Evolutionary conservation across 2,113 vertebrate species (phyloP), one percentile per base, ranked within the genome.

Genomic region (Tetraodon nigroviridis): DNA sequence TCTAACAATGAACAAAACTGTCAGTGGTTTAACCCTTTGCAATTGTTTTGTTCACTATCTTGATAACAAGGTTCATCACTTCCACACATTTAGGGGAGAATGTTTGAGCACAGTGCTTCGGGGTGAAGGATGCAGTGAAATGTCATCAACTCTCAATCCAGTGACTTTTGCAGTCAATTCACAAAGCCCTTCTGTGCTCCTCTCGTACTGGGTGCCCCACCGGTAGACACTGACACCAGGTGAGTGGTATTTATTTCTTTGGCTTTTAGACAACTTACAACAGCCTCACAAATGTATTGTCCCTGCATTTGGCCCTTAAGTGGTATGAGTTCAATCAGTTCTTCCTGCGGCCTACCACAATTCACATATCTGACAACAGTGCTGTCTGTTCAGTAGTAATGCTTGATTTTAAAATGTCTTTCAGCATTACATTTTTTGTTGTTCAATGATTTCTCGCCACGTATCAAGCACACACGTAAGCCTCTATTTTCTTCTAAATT

Each of bases 11-110:
- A 11, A 66, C 63, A 7, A 44, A 79, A 80, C 42, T 73, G 71
- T 1, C 16, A 2, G 61, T 67, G 69, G 17, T 75, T 78, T 75
- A 78, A 78, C 0, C 47, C 51, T 4, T 84, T 67, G 51, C 77
- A 22, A 77, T 72, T 74, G 76, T 82, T 73, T 71, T 76, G 17
- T 80, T 85, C 0, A 84, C 55, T 2, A 67, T 78, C 61, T 80
- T 42, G 16, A 80, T 75, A 1, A 82, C 61, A 49, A 79, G 1
- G 29, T 84, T 69, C 70, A 81, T 80, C 1, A 77, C 64, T 1
- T 78, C 51, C 12, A 20, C 54, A 6, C 27, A 61, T 32, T 53
- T n/a, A 0, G 29, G n/a, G 3, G 52, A 27, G 6, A 57, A 48
- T 6, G 40, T 53, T 64, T 71, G 42, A 2, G 20, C n/a, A 1